phyloP scores from a whole-genome alignment of 2,797 vertebrate genomes.

The Acestrorhynchus altus region DNA sequence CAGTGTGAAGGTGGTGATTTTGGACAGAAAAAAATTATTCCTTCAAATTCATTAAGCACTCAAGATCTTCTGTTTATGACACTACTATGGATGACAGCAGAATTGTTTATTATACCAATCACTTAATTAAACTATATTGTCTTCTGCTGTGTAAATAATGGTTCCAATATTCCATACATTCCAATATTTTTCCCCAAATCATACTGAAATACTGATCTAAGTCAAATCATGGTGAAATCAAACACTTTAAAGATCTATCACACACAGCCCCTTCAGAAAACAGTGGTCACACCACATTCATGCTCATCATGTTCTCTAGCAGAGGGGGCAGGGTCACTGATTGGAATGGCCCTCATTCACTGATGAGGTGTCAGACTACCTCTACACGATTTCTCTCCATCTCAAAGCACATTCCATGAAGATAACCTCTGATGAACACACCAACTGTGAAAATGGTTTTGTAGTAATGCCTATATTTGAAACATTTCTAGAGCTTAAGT shows the following conservation, averaged over 20 bases:
- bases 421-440: neutral
- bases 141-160: no score
- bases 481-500: no score
- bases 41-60: no score
- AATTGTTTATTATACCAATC: no score
- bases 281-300: constrained; percentile 13
- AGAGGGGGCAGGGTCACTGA: constrained; percentile 18
- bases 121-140: no score
- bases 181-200: neutral
- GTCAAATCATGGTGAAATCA: neutral
- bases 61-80: no score
- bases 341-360: constrained; percentile 4
- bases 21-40: no score
- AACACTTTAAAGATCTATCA: neutral
- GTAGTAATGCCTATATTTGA: neutral
- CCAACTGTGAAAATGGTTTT: neutral
- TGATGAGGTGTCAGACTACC: neutral
- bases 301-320: constrained; percentile 12
- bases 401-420: neutral
- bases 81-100: no score
- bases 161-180: no score
- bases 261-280: constrained; percentile 16
- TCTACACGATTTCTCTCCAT: neutral
- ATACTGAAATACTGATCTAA: neutral
- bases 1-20: no score